A percentile compares a stretch with the other conserved stretches of the same genome.
These are phyloP conservation scores for Peribatodes rhomboidaria DNA, from an alignment of 2,888 invertebrate genomes.

Conservation along the genomic window DNA sequence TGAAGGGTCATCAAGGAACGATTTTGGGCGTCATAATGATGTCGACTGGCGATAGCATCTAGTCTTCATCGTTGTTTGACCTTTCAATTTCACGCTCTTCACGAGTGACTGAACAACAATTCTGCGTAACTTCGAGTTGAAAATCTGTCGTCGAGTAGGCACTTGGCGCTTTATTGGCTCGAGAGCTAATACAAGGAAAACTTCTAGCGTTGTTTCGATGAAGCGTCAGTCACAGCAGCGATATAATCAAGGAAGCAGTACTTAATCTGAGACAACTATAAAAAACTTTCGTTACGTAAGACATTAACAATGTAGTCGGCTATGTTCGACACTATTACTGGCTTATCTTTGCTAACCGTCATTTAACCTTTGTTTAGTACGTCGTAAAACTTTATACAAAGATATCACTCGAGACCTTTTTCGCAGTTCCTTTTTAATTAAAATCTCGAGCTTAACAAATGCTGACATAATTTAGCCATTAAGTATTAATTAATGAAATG, in stretches of 20 bases:
- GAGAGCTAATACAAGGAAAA: slow-evolving; percentile 5
- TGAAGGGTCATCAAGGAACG: slow-evolving; percentile 41
- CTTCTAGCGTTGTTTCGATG: neutral
- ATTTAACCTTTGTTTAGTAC: slow-evolving; percentile 10
- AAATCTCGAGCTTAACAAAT: slow-evolving; percentile 8
- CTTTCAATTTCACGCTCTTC: slow-evolving; percentile 19
- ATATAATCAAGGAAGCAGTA: neutral
- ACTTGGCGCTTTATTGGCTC: slow-evolving; percentile 1
- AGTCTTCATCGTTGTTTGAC: slow-evolving; percentile 22
- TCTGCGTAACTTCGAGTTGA: neutral
- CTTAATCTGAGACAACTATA: too few relatives aligned
- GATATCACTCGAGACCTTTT: slow-evolving; percentile 2
- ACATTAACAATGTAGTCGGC: neutral
- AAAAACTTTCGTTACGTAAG: too few relatives aligned
- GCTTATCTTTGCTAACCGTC: slow-evolving; percentile 4
- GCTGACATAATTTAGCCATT: slow-evolving; percentile 12
- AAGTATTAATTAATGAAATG: slow-evolving; percentile 24
- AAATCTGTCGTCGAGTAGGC: slow-evolving; percentile 1
- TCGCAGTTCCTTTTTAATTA: slow-evolving; percentile 11
- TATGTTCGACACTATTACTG: neutral
- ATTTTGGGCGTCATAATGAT: slow-evolving; percentile 41
- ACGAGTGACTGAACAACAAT: slow-evolving; percentile 13
- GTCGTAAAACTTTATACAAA: slow-evolving; percentile 15
- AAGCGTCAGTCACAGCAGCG: neutral
- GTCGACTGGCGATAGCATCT: slow-evolving; percentile 32